A percentile compares a stretch with the other conserved stretches of the same genome.
Conservation (phyloP, 2,797 vertebrate genomes). For the Gymnoscopelus braueri region DNA sequence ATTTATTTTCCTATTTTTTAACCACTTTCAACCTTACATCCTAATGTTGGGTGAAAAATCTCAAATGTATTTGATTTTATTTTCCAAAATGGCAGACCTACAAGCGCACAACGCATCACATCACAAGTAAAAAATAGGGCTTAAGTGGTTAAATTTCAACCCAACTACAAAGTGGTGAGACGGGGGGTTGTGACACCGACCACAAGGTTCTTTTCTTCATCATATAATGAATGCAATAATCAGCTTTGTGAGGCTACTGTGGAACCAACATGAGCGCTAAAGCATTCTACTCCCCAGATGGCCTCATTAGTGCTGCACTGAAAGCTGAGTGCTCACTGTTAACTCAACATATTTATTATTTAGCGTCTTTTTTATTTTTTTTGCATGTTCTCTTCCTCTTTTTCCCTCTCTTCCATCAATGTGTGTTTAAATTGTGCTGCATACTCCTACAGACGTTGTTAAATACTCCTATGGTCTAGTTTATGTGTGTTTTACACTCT, state of each 20-base stretch:
- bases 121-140: too few species aligned
- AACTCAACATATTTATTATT: conserved; percentile 64
- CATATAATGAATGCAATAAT: conserved; percentile 63
- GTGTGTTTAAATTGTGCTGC: conserved; percentile 16
- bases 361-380: conserved; percentile 14
- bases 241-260: conserved; percentile 57
- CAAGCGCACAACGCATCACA: too few species aligned
- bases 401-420: conserved; percentile 6
- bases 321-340: conserved; percentile 36
- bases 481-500: background rate
- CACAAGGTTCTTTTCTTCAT: conserved; percentile 52
- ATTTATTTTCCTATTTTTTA: too few species aligned
- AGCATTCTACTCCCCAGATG: conserved; percentile 51
- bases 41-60: too few species aligned
- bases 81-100: too few species aligned
- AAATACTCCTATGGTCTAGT: conserved; percentile 11
- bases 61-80: too few species aligned
- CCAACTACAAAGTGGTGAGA: conserved; percentile 40
- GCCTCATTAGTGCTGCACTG: conserved; percentile 67
- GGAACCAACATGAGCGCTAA: conserved; percentile 48
- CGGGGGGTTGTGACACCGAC: conserved; percentile 41
- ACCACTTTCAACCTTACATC: too few species aligned
- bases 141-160: too few species aligned
- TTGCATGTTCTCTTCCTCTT: conserved; percentile 8
- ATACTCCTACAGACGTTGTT: conserved; percentile 17